Evolutionary conservation across 2,888 invertebrate species (phyloP), one percentile per base, ranked within the genome.

Genomic region (Thera obeliscata): DNA sequence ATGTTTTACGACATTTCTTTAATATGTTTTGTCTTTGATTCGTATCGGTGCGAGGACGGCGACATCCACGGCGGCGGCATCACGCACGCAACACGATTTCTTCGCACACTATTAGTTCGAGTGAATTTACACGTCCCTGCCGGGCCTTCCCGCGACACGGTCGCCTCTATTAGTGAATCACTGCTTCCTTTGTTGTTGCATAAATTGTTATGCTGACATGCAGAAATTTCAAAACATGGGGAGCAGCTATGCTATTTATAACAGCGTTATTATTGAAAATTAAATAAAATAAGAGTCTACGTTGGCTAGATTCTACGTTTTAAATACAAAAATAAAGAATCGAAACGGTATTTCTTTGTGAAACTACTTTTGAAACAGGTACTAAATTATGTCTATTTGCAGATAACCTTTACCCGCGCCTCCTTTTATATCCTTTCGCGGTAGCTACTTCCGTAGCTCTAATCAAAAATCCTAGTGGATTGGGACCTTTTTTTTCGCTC

Each of bases 11-110:
- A 66, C 61, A 55, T 65, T 59, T 61, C 56, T 62, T 43, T 64
- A 52, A 66, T 36, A 66, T 57, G 61, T 72, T 69, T 60, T 60
- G 66, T 57, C 69, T 79, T 79, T 78, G 78, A 81, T 77, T 79
- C 66, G 61, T 70, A 74, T 76, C 71, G 70, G 72, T 58, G 74
- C 67, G 61, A 69, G 74, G 70, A 71, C 66, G 74, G 71, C 74
- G 70, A 66, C 74, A 73, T 72, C 69, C 73, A 78, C 70, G 72
- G 71, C 67, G 69, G 54, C 69, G 69, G 54, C 49, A 65, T 57
- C 76, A 77, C 74, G 76, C 84, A 86, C 85, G 85, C 85, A 72
- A 84, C 75, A 81, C 79, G 74, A 78, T 82, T 81, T 79, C 74
- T 76, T 80, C 75, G 77, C 72, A 78, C 74, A 79, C 80, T 83